Evolutionary conservation across 2,888 invertebrate genomes (phyloP).

Genomic region (Cordilura impudica): DNA sequence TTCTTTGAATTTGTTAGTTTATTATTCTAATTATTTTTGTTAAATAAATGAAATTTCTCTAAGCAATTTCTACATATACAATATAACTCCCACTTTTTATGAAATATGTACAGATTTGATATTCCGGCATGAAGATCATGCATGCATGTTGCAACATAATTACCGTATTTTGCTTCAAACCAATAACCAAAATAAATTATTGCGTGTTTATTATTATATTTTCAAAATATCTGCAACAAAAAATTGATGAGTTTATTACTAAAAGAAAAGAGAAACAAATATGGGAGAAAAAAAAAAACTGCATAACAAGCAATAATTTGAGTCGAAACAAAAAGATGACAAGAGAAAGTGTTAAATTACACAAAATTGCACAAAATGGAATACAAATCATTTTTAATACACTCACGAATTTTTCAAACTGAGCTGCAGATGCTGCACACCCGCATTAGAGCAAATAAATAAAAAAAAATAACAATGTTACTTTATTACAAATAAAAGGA

Average conservation of each 20-base stretch:
- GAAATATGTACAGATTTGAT: neutral
- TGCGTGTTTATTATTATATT: slow-evolving; percentile 46
- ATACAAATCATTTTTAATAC: slow-evolving; percentile 30
- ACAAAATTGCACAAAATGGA: slow-evolving; percentile 41
- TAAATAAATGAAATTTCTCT: too few species aligned
- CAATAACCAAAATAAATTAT: slow-evolving; percentile 5
- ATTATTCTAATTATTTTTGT: too few species aligned
- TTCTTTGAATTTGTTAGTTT: too few species aligned
- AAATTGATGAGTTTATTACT: slow-evolving; percentile 51
- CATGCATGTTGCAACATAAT: slow-evolving; percentile 52
- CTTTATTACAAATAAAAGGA: slow-evolving; percentile 21
- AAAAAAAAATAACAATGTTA: slow-evolving; percentile 1
- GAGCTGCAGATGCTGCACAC: neutral
- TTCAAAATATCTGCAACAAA: slow-evolving; percentile 30
- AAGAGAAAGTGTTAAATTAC: slow-evolving; percentile 74
- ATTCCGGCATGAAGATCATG: neutral
- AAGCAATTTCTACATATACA: too few species aligned
- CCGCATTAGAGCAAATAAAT: neutral
- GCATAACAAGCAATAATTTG: slow-evolving; percentile 39
- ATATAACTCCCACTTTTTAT: neutral
- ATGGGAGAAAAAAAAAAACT: slow-evolving; percentile 1
- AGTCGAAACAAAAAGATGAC: slow-evolving; percentile 65
- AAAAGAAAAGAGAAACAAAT: slow-evolving; percentile 7
- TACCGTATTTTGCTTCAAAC: slow-evolving; percentile 26
- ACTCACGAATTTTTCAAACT: neutral